phyloP scores from a whole-genome alignment of 2,888 invertebrate species.

The Eupithecia centaureata region DNA sequence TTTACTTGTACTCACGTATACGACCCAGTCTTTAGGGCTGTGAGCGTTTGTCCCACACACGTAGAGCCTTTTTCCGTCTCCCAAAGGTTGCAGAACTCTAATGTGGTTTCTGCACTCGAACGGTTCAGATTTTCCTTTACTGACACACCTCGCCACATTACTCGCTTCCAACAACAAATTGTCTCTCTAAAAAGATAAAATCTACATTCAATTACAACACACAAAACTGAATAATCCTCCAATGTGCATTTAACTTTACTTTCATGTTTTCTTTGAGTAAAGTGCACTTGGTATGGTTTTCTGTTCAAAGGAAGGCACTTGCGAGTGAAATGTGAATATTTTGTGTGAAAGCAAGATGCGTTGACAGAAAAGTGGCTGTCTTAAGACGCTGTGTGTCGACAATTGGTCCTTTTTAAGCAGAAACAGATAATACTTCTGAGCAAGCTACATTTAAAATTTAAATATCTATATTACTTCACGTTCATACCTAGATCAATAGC shows the following conservation, averaged over 20 bases:
- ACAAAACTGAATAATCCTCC: constrained; percentile 27
- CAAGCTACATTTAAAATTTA: no score
- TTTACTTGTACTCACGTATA: constrained; percentile 77
- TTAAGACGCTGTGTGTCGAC: no score
- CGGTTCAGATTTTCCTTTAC: constrained; percentile 86
- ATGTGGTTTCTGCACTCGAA: constrained; percentile 87
- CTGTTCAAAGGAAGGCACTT: constrained; percentile 66
- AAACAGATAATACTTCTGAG: no score
- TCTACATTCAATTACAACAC: constrained; percentile 33
- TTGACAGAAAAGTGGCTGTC: constrained; percentile 56
- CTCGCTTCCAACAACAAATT: constrained; percentile 84
- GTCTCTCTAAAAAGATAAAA: constrained; percentile 63
- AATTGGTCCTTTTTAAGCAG: no score
- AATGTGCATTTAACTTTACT: constrained; percentile 17
- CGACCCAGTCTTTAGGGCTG: constrained; percentile 86
- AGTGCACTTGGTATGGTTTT: constrained; percentile 44
- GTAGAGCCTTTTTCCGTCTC: constrained; percentile 85
- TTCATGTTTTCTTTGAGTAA: constrained; percentile 14
- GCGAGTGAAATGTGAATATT: constrained; percentile 60
- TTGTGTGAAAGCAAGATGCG: constrained; percentile 61
- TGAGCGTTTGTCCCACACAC: constrained; percentile 87
- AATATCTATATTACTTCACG: no score
- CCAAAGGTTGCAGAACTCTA: constrained; percentile 85
- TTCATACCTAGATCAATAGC: no score
- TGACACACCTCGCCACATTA: constrained; percentile 85